phyloP scores from a whole-genome alignment of 2,888 invertebrate genomes.

The Aspidiotus destructor region DNA sequence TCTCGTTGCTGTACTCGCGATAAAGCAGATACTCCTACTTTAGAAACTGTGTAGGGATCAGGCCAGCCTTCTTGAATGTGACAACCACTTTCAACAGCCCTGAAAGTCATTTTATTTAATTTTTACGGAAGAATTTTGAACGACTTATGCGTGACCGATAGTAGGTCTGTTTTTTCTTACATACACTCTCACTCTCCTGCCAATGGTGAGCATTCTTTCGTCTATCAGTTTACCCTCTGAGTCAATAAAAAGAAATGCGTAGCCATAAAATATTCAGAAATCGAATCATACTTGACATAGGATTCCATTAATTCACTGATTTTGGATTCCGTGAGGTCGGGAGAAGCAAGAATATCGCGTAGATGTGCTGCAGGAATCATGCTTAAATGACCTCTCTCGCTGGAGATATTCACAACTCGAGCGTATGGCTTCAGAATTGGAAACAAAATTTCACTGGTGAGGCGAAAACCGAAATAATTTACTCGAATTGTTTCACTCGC shows the following conservation, averaged over 20 bases:
- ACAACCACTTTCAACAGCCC: slow-evolving; percentile 42
- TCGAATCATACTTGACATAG: slow-evolving; percentile 31
- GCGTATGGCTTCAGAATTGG: slow-evolving; percentile 60
- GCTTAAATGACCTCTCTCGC: slow-evolving; percentile 54
- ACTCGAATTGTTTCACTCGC: slow-evolving; percentile 59
- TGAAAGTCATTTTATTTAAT: slow-evolving; percentile 24
- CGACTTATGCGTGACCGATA: too few species aligned
- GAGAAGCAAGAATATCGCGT: slow-evolving; percentile 42
- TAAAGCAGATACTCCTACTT: slow-evolving; percentile 62
- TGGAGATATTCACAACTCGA: slow-evolving; percentile 66
- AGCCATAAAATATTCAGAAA: too few species aligned
- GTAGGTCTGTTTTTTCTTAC: too few species aligned
- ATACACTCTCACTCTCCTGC: too few species aligned
- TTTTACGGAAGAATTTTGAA: neutral
- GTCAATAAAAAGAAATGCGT: too few species aligned
- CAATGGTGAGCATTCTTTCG: too few species aligned
- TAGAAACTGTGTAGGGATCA: slow-evolving; percentile 59
- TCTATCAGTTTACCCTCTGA: too few species aligned
- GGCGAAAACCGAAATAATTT: slow-evolving; percentile 59
- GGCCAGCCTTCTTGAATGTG: slow-evolving; percentile 50
- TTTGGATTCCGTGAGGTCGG: slow-evolving; percentile 40
- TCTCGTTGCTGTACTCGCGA: slow-evolving; percentile 56
- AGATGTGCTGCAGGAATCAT: slow-evolving; percentile 52
- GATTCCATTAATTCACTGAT: slow-evolving; percentile 33
- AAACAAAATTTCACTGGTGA: slow-evolving; percentile 58